Evolutionary conservation across 2,797 vertebrate species (phyloP).

Genomic region (Euthynnus affinis): DNA sequence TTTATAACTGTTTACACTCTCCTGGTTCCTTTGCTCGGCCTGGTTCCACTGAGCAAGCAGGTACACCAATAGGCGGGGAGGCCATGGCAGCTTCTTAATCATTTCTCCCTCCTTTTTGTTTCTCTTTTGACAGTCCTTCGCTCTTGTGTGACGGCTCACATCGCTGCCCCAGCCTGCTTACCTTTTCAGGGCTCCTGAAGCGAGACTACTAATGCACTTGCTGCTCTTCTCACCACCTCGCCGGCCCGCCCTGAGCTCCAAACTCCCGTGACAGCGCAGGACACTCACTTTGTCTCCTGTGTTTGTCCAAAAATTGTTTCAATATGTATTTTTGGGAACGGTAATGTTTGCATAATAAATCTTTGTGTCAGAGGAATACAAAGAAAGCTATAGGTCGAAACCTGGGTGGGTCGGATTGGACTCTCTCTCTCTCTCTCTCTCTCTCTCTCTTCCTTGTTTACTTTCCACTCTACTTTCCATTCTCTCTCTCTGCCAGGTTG

Average conservation of each 20-base stretch:
- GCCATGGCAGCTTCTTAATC: slow-evolving; percentile 80
- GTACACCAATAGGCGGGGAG: slow-evolving; percentile 67
- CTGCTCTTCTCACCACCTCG: slow-evolving; percentile 46
- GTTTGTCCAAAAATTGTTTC: slow-evolving; percentile 86
- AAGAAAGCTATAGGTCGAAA: slow-evolving; percentile 78
- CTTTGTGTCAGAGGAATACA: slow-evolving; percentile 84
- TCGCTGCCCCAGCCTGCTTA: slow-evolving; percentile 64
- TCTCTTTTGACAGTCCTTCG: slow-evolving; percentile 73
- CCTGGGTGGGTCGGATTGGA: slow-evolving; percentile 74
- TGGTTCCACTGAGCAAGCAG: slow-evolving; percentile 61
- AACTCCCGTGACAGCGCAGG: slow-evolving; percentile 78
- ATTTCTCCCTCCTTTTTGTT: slow-evolving; percentile 78
- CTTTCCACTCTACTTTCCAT: slow-evolving; percentile 69
- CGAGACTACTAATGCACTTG: slow-evolving; percentile 80
- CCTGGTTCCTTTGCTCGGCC: slow-evolving; percentile 46
- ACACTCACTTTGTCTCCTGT: slow-evolving; percentile 81
- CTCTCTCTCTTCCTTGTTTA: slow-evolving; percentile 47
- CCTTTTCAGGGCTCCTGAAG: slow-evolving; percentile 82
- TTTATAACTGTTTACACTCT: slow-evolving; percentile 71
- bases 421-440: slow-evolving; percentile 51
- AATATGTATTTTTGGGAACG: slow-evolving; percentile 88
- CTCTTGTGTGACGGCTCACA: slow-evolving; percentile 68
- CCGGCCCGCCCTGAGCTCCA: slow-evolving; percentile 67
- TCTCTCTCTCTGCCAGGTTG: slow-evolving; percentile 66
- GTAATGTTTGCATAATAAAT: slow-evolving; percentile 87